Percentiles rank a stretch among this genome's conserved stretches.
phyloP scores from a whole-genome alignment of 2,797 vertebrate species.

The Labroides dimidiatus region DNA sequence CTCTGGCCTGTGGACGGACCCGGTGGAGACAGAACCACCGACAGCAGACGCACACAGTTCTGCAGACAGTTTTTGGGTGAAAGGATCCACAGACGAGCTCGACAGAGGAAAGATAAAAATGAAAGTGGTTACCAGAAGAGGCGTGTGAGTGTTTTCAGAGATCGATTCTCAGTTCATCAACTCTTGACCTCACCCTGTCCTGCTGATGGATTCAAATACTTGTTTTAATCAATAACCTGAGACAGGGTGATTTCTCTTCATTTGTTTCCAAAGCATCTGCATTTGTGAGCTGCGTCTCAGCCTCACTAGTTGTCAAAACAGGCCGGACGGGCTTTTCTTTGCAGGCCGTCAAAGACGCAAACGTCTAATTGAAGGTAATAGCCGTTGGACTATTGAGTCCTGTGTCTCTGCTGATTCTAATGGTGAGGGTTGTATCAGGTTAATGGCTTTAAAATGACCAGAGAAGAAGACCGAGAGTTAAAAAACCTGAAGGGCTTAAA shows the following conservation, averaged over 20 bases:
- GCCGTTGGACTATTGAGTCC: constrained; percentile 1
- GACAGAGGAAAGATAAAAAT: neutral
- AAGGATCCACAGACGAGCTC: neutral
- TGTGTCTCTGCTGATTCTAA: neutral
- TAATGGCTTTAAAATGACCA: too few species aligned
- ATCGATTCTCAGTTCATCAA: constrained; percentile 33
- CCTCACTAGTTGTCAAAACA: neutral
- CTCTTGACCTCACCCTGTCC: constrained; percentile 20
- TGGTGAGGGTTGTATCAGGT: neutral
- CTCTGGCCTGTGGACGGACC: constrained; percentile 44
- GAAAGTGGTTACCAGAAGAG: neutral
- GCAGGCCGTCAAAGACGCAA: constrained; percentile 13
- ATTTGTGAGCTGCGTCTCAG: neutral
- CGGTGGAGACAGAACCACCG: constrained; percentile 21
- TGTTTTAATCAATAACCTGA: constrained; percentile 34
- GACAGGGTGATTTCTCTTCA: constrained; percentile 7
- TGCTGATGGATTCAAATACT: constrained; percentile 21
- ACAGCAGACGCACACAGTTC: neutral
- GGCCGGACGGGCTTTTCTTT: neutral
- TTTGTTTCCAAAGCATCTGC: constrained; percentile 1
- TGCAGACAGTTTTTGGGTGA: neutral
- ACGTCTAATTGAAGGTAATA: neutral
- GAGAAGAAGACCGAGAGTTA: neutral
- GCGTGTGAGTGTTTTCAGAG: constrained; percentile 14
- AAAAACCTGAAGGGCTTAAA: neutral